Evolutionary conservation across 2,113 vertebrate genomes (phyloP).

Genomic region (Eonycteris spelaea): DNA sequence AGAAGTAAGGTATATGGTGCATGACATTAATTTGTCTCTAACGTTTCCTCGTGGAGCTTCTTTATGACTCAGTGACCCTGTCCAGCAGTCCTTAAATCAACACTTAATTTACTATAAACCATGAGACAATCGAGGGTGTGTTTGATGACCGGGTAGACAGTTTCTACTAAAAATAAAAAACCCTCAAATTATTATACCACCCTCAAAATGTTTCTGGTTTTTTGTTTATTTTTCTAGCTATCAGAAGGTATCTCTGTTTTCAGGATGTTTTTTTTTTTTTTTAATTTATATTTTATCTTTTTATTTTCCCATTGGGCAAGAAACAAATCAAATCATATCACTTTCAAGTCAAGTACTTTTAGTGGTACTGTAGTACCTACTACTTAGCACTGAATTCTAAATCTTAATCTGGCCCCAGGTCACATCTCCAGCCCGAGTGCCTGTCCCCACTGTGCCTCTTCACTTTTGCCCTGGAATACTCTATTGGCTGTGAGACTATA

Average conservation of each 20-base stretch:
- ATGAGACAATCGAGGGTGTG: background rate
- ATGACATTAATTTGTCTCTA: conserved; percentile 8
- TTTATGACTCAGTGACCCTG: background rate
- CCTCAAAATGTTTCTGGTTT: background rate
- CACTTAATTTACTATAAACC: background rate
- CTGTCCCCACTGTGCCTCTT: background rate
- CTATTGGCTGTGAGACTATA: background rate
- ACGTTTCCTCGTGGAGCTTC: background rate
- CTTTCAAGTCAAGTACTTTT: background rate
- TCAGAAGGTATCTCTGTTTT: background rate
- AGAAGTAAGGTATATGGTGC: background rate
- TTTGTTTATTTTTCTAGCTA: conserved; percentile 17
- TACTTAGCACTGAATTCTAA: background rate
- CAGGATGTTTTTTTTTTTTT: background rate
- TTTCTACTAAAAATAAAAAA: background rate
- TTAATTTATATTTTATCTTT: background rate
- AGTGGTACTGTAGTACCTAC: background rate
- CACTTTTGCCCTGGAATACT: background rate
- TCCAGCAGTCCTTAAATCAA: background rate
- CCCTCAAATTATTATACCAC: background rate
- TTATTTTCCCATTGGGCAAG: background rate
- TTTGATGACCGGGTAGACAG: background rate
- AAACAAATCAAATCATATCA: background rate
- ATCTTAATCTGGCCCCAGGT: background rate
- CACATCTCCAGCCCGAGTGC: background rate